A percentile compares a stretch with the other conserved stretches of the same genome.
These are phyloP conservation scores for Piaya cayana DNA, from an alignment of 2,113 vertebrate species.

Conservation along the genomic window DNA sequence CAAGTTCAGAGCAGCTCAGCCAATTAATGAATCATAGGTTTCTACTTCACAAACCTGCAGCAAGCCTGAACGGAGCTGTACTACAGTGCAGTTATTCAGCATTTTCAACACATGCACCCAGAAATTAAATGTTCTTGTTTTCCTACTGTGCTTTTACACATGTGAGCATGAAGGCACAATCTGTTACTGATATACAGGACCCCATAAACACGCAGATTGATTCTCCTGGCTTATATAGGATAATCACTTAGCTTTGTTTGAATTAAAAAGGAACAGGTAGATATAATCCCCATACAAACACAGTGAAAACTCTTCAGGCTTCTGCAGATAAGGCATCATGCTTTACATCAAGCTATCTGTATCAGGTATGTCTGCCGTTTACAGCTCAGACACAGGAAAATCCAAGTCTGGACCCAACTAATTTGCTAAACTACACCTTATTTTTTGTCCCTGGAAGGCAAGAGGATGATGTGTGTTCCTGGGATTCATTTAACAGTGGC, in stretches of 20 bases:
- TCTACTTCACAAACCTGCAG: background rate
- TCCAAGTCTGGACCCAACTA: background rate
- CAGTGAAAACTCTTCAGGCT: background rate
- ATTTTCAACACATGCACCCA: background rate
- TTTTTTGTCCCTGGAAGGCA: background rate
- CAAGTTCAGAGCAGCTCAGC: background rate
- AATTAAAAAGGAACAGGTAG: background rate
- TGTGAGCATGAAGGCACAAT: background rate
- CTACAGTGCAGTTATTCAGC: background rate
- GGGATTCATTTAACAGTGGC: background rate
- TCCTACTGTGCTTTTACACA: background rate
- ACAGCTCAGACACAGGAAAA: background rate
- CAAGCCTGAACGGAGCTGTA: background rate
- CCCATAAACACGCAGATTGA: background rate
- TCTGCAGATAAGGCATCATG: background rate
- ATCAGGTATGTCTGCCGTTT: background rate
- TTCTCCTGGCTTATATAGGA: background rate
- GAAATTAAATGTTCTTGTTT: background rate
- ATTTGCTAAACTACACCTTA: background rate
- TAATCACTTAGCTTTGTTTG: background rate
- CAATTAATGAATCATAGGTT: background rate
- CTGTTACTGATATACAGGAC: background rate
- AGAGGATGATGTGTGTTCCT: rapidly evolving
- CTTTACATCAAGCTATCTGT: background rate
- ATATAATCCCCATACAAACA: background rate